A percentile compares a stretch with the other conserved stretches of the same genome.
Evolutionary conservation across 2,113 vertebrate genomes (phyloP).

Genomic region (Hydrolagus affinis): DNA sequence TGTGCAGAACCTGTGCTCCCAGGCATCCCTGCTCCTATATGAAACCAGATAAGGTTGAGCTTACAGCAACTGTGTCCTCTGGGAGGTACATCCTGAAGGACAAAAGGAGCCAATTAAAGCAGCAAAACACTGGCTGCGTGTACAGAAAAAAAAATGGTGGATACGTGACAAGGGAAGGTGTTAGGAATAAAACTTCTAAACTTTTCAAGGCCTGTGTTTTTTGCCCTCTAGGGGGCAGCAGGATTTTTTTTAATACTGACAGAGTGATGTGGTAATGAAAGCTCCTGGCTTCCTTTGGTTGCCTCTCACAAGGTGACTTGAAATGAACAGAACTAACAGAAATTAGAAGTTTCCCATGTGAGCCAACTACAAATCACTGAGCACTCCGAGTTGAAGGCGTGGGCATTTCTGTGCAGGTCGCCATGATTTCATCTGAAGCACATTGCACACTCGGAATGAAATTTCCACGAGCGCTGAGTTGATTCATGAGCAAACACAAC

Average conservation of each 20-base stretch:
- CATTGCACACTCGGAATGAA: neutral
- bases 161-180: neutral
- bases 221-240: neutral
- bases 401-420: neutral
- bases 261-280: neutral
- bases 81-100: conserved; percentile 23
- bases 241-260: neutral
- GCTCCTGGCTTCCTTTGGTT: neutral
- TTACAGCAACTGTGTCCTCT: conserved; percentile 14
- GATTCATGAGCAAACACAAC: too few species aligned
- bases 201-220: neutral
- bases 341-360: neutral
- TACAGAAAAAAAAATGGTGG: neutral
- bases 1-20: conserved; percentile 16
- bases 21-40: conserved; percentile 1
- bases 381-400: neutral
- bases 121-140: conserved; percentile 13
- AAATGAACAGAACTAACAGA: neutral
- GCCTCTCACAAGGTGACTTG: neutral
- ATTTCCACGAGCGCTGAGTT: too few species aligned
- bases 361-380: neutral
- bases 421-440: neutral
- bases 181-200: neutral
- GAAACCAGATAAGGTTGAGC: conserved; percentile 18
- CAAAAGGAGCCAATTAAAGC: conserved; percentile 19